phyloP scores from a whole-genome alignment of 2,888 invertebrate genomes.

The Drosophila maculinotata region DNA sequence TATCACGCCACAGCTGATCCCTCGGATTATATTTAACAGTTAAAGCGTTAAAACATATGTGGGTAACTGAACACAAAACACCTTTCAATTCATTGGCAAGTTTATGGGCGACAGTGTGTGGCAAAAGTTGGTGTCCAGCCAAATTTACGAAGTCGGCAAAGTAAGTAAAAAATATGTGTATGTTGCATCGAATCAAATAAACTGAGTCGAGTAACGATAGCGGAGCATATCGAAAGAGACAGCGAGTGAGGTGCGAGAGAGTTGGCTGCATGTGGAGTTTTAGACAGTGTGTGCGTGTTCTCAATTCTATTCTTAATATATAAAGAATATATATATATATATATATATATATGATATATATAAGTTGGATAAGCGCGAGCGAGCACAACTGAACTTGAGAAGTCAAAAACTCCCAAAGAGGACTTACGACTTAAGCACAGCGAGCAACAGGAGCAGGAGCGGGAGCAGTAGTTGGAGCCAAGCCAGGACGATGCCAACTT shows the following conservation, averaged over 20 bases:
- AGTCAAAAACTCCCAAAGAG: constrained; percentile 79
- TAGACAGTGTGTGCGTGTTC: constrained; percentile 34
- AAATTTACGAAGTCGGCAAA: constrained; percentile 52
- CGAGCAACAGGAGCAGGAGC: constrained; percentile 17
- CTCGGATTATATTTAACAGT: constrained; percentile 30
- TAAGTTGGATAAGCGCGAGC: constrained; percentile 73
- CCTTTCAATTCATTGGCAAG: constrained; percentile 79
- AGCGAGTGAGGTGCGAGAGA: not conserved
- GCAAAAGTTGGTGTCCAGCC: constrained; percentile 46
- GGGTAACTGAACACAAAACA: constrained; percentile 28
- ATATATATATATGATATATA: constrained; percentile 49
- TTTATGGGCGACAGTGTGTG: constrained; percentile 56
- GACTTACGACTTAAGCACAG: constrained; percentile 68
- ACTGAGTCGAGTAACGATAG: constrained; percentile 42
- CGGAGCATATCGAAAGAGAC: no score
- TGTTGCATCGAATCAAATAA: constrained; percentile 65
- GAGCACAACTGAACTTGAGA: constrained; percentile 75
- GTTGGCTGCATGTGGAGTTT: constrained; percentile 18
- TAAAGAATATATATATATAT: no score
- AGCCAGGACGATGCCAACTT: constrained; percentile 50
- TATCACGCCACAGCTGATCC: constrained; percentile 7
- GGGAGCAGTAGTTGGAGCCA: not conserved
- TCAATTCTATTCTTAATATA: constrained; percentile 61
- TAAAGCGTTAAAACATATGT: constrained; percentile 35
- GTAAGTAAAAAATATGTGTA: constrained; percentile 54